Base-by-base conservation (phyloP, 1,140 invertebrate species). In the Drosophila leontia region DNA sequence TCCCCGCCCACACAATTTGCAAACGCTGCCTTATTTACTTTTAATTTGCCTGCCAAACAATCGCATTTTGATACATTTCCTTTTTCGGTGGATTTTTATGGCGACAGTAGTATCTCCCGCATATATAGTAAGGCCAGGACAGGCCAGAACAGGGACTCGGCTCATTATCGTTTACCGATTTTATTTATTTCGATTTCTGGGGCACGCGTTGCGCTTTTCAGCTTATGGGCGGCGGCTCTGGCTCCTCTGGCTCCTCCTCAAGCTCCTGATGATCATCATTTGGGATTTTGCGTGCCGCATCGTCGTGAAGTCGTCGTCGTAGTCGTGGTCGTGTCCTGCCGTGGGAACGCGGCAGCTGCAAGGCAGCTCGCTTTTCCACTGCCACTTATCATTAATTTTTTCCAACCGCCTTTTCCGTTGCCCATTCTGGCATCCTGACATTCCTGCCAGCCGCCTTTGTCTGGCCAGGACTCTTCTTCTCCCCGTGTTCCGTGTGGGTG, bases 311-410 rank as follows among this genome's bases (percentile, higher is more conserved):
- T 83, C 78, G 83, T 80, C 84, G 80, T 74, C 62, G 77, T 91
- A 77, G 80, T 69, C 76, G 77, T 91, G 80, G 80, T 69, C 76
- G 77, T 59, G 64, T 60, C 70, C 44, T 53, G 44, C 39, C 72
- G 76, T 87, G 83, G 65, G 74, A 83, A 91, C 13, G 35, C 13
- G n/a, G 19, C 87, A 91, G 80, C 78, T 91, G 80, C 55, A 6
- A 34, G 45, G 63, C 47, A 51, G 45, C 48, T 68, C 57, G 51
- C 60, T 61, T 55, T 45, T 51, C 64, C 72, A 45, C 68, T 75
- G 80, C 76, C 80, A 88, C 83, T 91, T 91, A 91, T 91, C 87
- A 91, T 91, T 91, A 91, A 91, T 91, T 88, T 91, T 91, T 88
- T 90, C 85, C 67, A 77, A 77, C 64, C 82, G 80, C 83, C 75